These are phyloP conservation scores for Gobio occitaniae DNA, from an alignment of 2,797 vertebrate genomes.

Conservation along the genomic window DNA sequence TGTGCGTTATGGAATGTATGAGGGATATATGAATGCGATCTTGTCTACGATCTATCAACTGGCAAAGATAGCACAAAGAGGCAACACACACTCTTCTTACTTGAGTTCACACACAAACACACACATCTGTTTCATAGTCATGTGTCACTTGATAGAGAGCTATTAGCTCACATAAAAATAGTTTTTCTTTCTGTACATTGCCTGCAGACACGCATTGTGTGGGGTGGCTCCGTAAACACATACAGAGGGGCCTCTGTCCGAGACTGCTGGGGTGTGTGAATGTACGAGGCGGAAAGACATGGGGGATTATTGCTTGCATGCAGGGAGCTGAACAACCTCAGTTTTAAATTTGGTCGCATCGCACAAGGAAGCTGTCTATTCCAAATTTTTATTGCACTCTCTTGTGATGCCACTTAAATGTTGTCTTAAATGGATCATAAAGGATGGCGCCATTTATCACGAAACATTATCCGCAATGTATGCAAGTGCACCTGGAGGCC, in stretches of 20 bases:
- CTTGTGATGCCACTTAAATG: slow-evolving; percentile 44
- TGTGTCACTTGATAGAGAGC: slow-evolving; percentile 61
- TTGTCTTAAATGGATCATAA: slow-evolving; percentile 23
- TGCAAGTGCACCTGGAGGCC: slow-evolving; percentile 47
- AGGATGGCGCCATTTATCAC: slow-evolving; percentile 25
- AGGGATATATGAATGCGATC: neutral
- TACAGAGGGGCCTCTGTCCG: slow-evolving; percentile 48
- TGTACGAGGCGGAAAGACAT: slow-evolving; percentile 7
- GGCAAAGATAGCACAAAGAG: slow-evolving; percentile 30
- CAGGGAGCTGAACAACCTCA: slow-evolving; percentile 3
- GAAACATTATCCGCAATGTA: slow-evolving; percentile 46
- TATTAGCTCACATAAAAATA: slow-evolving; percentile 60
- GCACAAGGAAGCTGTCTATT: slow-evolving; percentile 22
- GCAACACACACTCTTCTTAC: slow-evolving; percentile 11
- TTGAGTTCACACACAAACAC: slow-evolving; percentile 35
- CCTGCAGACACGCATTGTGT: slow-evolving; percentile 54
- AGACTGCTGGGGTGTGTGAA: slow-evolving; percentile 24
- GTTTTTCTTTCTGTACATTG: slow-evolving; percentile 54
- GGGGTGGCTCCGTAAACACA: slow-evolving; percentile 33
- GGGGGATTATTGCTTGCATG: neutral
- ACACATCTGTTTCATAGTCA: slow-evolving; percentile 43
- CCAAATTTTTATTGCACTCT: slow-evolving; percentile 12
- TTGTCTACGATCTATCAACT: slow-evolving; percentile 21
- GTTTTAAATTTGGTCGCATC: slow-evolving; percentile 28
- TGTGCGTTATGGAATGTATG: neutral